Evolutionary conservation across 2,888 invertebrate genomes (phyloP).

Genomic region (Acanthosepion pharaonis): DNA sequence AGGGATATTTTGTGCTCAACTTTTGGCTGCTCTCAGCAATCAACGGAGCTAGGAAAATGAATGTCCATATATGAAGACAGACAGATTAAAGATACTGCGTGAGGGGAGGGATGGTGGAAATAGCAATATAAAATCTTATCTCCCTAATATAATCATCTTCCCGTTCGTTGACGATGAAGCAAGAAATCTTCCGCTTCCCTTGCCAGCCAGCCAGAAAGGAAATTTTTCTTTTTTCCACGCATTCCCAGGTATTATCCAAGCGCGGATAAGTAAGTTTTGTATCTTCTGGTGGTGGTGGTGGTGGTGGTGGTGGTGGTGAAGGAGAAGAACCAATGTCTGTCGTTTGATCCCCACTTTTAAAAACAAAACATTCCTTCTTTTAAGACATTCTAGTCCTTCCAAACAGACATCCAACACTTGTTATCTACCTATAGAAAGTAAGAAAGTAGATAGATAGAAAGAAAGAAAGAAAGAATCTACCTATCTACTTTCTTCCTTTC

Average conservation of each 20-base stretch:
- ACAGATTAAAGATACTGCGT: too few relatives aligned
- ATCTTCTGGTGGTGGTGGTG: background rate
- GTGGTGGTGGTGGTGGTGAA: background rate
- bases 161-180: background rate
- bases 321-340: background rate
- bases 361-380: background rate
- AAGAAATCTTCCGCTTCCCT: background rate
- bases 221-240: background rate
- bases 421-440: background rate
- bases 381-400: background rate
- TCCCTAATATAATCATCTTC: too few relatives aligned
- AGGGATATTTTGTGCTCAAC: too few relatives aligned
- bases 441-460: too few relatives aligned
- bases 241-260: background rate
- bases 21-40: too few relatives aligned
- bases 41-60: too few relatives aligned
- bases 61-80: too few relatives aligned
- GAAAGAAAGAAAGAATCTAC: too few relatives aligned
- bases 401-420: background rate
- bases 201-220: background rate
- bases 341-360: background rate
- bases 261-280: background rate
- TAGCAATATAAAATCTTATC: too few relatives aligned
- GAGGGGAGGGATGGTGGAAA: too few relatives aligned
- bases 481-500: background rate